Conservation (phyloP, 2,888 invertebrate genomes). For the Plagiodera versicolora region DNA sequence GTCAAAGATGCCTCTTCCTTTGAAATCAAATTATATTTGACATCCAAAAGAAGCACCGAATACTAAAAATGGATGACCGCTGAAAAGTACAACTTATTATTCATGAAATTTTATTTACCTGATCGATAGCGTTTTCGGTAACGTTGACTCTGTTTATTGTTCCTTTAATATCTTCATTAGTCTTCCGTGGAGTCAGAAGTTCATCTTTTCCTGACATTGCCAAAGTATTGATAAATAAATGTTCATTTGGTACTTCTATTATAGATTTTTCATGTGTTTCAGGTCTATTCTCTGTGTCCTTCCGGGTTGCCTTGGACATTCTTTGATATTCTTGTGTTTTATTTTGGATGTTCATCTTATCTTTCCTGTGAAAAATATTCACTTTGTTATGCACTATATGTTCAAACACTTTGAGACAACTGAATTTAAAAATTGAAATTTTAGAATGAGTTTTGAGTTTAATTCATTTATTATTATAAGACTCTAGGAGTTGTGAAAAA, state of each 20-base stretch:
- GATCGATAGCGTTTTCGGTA: neutral
- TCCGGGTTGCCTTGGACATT: conserved; percentile 52
- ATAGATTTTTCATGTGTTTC: conserved; percentile 36
- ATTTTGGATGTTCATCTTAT: conserved; percentile 66
- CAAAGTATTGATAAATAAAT: conserved; percentile 40
- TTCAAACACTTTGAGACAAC: too few species aligned
- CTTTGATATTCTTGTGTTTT: conserved; percentile 60
- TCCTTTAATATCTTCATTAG: conserved; percentile 21
- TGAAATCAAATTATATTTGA: too few species aligned
- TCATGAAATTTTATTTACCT: conserved; percentile 8
- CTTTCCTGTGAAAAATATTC: too few species aligned
- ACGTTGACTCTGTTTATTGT: conserved; percentile 27
- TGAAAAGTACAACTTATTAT: too few species aligned
- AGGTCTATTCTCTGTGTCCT: conserved; percentile 45
- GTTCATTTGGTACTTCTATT: conserved; percentile 35
- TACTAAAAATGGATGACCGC: too few species aligned
- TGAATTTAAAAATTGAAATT: too few species aligned
- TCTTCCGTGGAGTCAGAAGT: conserved; percentile 19
- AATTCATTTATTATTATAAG: too few species aligned
- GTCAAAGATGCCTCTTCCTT: too few species aligned
- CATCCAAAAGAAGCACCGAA: too few species aligned
- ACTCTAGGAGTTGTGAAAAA: too few species aligned
- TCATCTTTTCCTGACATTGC: conserved; percentile 33
- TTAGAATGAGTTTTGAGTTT: too few species aligned
- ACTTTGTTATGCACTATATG: too few species aligned